A percentile compares a stretch with the other conserved stretches of the same genome.
phyloP scores from a whole-genome alignment of 1,140 invertebrate genomes.

The Drosophila athabasca region DNA sequence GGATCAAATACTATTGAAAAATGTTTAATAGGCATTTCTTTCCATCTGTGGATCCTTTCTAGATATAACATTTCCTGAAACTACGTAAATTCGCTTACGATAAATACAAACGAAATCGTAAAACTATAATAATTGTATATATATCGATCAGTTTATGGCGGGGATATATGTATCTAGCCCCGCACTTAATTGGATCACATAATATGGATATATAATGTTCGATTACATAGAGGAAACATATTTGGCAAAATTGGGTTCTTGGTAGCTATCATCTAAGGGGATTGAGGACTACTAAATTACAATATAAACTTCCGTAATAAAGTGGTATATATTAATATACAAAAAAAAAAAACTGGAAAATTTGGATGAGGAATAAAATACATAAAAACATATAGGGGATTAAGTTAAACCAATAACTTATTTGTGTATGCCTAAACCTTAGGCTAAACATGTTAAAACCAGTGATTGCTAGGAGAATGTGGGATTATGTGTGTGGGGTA shows the following conservation, averaged over 20 bases:
- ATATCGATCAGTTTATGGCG: constrained; percentile 27
- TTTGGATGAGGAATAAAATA: constrained; percentile 11
- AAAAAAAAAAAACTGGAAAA: constrained; percentile 4
- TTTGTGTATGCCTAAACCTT: constrained; percentile 28
- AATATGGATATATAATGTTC: constrained; percentile 34
- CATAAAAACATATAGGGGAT: constrained; percentile 17
- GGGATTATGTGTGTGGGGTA: constrained; percentile 5
- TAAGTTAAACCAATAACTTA: constrained; percentile 2
- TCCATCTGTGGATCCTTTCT: constrained; percentile 48
- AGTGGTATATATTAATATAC: background rate
- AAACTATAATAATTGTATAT: constrained; percentile 38
- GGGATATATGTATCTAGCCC: constrained; percentile 36
- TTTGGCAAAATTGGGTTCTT: constrained; percentile 76
- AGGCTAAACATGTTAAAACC: constrained; percentile 56
- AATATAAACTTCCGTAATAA: constrained; percentile 10
- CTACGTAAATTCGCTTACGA: constrained; percentile 60
- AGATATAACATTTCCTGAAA: constrained; percentile 59
- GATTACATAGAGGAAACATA: constrained; percentile 68
- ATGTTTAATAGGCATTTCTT: constrained; percentile 57
- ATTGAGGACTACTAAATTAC: constrained; percentile 18
- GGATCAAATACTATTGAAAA: constrained; percentile 35
- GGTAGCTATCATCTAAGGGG: constrained; percentile 50
- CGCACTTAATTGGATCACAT: constrained; percentile 36
- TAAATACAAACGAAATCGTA: constrained; percentile 44
- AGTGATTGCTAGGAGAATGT: constrained; percentile 21